These are phyloP conservation scores for Hydraecia micacea DNA, from an alignment of 2,888 invertebrate genomes.

Conservation along the genomic window DNA sequence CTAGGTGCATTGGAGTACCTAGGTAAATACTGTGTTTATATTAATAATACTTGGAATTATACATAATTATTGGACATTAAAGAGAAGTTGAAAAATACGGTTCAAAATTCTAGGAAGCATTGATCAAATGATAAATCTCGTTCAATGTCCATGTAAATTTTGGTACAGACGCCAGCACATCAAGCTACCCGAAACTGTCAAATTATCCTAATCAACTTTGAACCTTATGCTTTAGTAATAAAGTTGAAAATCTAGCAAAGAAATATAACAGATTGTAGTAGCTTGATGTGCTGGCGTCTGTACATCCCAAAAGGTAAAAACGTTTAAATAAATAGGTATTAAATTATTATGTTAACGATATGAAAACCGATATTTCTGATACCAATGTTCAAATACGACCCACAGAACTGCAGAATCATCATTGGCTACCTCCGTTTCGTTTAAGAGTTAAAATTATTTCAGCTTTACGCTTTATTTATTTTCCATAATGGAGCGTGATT, in stretches of 20 bases:
- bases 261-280: no score
- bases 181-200: no score
- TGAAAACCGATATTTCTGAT: slow-evolving; percentile 67
- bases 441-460: slow-evolving; percentile 86
- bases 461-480: slow-evolving; percentile 86
- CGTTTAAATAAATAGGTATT: no score
- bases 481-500: slow-evolving; percentile 84
- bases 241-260: no score
- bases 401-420: slow-evolving; percentile 79
- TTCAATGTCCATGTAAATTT: not conserved
- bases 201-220: no score
- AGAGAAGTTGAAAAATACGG: not conserved
- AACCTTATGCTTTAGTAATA: no score
- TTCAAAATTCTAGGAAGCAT: not conserved
- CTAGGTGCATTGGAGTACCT: not conserved
- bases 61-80: not conserved
- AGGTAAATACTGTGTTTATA: not conserved
- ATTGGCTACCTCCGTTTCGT: slow-evolving; percentile 79
- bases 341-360: slow-evolving; percentile 68
- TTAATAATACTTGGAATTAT: not conserved
- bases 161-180: no score
- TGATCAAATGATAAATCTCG: not conserved
- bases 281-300: no score
- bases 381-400: slow-evolving; percentile 77
- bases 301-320: no score